Conservation (phyloP, 1,140 invertebrate species). For the Plodia interpunctella region DNA sequence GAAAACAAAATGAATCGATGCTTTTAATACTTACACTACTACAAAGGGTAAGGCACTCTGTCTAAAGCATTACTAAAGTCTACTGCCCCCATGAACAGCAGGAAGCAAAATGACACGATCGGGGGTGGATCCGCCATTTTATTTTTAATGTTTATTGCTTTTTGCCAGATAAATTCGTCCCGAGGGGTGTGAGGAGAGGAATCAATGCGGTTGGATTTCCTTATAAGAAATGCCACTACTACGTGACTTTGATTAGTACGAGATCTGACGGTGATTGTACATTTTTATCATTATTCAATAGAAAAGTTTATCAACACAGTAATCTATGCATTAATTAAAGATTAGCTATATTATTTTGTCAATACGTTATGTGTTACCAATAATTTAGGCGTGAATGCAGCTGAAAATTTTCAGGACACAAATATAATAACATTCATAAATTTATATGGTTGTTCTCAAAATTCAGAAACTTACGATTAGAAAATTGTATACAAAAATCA, state of each 20-base stretch:
- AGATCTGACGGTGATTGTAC: not conserved
- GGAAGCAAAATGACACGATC: constrained; percentile 29
- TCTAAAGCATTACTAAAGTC: not conserved
- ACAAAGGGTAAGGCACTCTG: constrained; percentile 8
- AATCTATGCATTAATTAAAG: no score
- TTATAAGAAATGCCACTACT: constrained; percentile 24
- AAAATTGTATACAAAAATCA: no score
- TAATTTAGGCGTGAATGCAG: no score
- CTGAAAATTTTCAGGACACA: no score
- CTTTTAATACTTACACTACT: constrained; percentile 5
- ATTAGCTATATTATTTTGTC: no score
- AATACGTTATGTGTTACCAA: no score
- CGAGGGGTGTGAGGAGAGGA: constrained; percentile 58
- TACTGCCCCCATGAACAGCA: constrained; percentile 14
- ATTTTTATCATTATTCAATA: no score
- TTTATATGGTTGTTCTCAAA: no score
- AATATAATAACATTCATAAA: no score
- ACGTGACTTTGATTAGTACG: not conserved
- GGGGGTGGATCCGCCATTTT: constrained; percentile 67
- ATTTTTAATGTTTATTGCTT: constrained; percentile 75
- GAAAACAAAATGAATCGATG: not conserved
- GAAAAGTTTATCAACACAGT: no score
- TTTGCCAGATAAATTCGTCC: constrained; percentile 67
- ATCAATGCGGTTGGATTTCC: constrained; percentile 62
- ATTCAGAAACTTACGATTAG: no score